Percentiles rank a stretch among this genome's conserved stretches.
Evolutionary conservation across 2,113 vertebrate genomes (phyloP).

Genomic region (Triplophysa tibetana): DNA sequence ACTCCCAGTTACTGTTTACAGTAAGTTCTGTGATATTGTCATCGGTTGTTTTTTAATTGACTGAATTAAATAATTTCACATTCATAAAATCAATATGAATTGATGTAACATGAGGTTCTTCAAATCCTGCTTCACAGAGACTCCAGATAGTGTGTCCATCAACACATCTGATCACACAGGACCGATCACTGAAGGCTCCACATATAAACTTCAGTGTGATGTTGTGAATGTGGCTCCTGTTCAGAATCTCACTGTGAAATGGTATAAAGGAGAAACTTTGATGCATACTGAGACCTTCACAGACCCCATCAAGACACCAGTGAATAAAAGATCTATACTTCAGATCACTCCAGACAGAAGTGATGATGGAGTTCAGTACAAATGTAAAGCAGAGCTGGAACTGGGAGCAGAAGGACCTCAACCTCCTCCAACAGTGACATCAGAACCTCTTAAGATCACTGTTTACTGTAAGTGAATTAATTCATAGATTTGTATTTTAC

Average conservation of each 20-base stretch:
- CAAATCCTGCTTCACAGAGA: constrained; percentile 56
- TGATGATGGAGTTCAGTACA: constrained; percentile 59
- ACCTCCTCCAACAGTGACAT: not conserved
- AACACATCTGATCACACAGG: not conserved
- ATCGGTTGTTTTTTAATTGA: not conserved
- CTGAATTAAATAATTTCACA: not conserved
- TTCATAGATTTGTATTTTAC: not conserved
- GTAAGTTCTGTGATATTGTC: constrained; percentile 58
- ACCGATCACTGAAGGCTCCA: constrained; percentile 43
- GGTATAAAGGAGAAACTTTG: constrained; percentile 56
- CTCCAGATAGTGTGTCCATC: constrained; percentile 63
- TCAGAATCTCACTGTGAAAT: constrained; percentile 55
- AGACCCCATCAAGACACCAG: not conserved
- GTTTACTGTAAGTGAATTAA: constrained; percentile 52
- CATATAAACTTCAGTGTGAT: constrained; percentile 68
- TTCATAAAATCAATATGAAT: no score
- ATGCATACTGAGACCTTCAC: rapidly evolving
- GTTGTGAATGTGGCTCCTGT: constrained; percentile 62
- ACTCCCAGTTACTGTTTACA: no score
- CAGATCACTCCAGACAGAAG: not conserved
- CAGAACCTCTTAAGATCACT: constrained; percentile 50
- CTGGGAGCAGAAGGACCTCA: constrained; percentile 30
- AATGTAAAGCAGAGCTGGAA: constrained; percentile 59
- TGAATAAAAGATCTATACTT: constrained; percentile 29
- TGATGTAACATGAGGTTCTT: not conserved